Evolutionary conservation across 2,113 vertebrate genomes (phyloP).

Genomic region (Bubo scandiacus): DNA sequence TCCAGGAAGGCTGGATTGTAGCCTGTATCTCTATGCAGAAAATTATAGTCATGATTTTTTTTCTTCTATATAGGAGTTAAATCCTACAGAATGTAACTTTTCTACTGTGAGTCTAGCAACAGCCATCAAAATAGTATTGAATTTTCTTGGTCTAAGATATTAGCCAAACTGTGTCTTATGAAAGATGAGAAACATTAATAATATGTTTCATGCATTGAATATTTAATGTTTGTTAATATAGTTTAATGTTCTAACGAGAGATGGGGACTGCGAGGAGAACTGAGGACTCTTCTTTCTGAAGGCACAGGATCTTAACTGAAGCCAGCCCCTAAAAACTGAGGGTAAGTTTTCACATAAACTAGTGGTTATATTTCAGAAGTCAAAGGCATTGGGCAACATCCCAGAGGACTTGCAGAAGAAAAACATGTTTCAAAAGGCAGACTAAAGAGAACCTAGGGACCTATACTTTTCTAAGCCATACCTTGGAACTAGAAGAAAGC

Average conservation of each 20-base stretch:
- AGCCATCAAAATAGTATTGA: neutral
- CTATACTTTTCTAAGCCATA: neutral
- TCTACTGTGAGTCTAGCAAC: neutral
- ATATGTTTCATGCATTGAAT: neutral
- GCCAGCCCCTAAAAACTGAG: neutral
- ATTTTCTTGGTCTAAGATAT: neutral
- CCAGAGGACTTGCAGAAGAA: neutral
- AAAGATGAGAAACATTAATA: neutral
- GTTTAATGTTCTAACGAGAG: neutral
- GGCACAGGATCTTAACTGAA: neutral
- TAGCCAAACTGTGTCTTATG: neutral
- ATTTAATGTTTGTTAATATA: neutral
- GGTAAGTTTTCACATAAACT: neutral
- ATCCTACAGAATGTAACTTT: neutral
- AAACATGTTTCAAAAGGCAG: neutral
- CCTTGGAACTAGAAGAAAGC: neutral
- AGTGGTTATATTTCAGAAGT: neutral
- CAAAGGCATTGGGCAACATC: neutral
- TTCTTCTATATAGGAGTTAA: neutral
- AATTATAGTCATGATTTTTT: neutral
- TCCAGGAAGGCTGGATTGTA: neutral
- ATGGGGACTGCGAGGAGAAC: neutral
- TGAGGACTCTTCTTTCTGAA: neutral
- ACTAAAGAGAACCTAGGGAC: neutral
- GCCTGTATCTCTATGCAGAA: neutral